phyloP scores from a whole-genome alignment of 2,797 vertebrate genomes.

The Tarsius wallacei region DNA sequence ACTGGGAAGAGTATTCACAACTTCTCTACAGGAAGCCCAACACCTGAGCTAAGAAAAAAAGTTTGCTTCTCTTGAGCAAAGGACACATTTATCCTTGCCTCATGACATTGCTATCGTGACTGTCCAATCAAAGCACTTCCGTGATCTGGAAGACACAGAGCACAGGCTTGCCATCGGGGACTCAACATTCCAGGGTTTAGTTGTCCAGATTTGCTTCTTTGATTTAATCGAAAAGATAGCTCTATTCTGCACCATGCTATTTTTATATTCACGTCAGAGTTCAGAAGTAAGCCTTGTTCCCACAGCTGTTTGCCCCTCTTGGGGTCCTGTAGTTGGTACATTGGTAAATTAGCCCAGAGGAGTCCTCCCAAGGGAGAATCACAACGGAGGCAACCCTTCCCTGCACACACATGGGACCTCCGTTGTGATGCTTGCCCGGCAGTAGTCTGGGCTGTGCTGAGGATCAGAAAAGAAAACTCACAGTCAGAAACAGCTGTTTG shows the following conservation, averaged over 20 bases:
- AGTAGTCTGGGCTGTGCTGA: rapidly evolving
- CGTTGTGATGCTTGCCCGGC: rapidly evolving
- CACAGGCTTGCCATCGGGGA: background rate
- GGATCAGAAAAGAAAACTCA: background rate
- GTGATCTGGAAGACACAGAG: rapidly evolving
- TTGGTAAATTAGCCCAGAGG: background rate
- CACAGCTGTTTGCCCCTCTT: background rate
- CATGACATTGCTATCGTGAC: rapidly evolving
- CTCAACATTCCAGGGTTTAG: background rate
- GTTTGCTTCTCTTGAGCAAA: background rate
- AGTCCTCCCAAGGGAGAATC: too few species aligned
- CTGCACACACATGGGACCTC: rapidly evolving
- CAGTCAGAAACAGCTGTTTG: background rate
- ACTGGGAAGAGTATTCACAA: background rate
- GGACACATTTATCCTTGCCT: background rate
- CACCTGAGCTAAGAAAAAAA: background rate
- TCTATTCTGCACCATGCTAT: background rate
- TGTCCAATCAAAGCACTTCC: background rate
- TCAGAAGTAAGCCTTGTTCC: background rate
- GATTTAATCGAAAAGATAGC: background rate
- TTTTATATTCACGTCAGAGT: background rate
- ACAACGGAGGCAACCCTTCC: too few species aligned
- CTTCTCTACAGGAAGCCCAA: background rate
- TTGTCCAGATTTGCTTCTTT: constrained; percentile 19
- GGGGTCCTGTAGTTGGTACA: background rate